A percentile compares a stretch with the other conserved stretches of the same genome.
Conservation (phyloP, 2,797 vertebrate species). For the Lepilemur septentrionalis region DNA sequence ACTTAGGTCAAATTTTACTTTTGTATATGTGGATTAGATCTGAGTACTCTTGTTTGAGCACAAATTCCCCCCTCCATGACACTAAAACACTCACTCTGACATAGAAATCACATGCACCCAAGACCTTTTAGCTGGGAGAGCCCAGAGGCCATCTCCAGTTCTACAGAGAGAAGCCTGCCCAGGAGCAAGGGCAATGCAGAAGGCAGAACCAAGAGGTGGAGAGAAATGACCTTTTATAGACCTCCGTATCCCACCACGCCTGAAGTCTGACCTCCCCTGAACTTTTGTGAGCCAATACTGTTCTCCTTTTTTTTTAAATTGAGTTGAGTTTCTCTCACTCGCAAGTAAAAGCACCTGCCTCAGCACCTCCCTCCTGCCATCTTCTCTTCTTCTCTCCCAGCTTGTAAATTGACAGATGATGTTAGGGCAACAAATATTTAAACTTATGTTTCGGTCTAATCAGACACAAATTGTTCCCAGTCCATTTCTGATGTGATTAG, state of each 20-base stretch:
- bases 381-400: background rate
- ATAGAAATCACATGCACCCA: background rate
- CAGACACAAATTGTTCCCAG: background rate
- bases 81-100: background rate
- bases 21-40: background rate
- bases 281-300: background rate
- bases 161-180: background rate
- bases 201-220: background rate
- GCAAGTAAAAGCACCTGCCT: background rate
- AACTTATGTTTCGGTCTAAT: background rate
- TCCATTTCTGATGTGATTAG: background rate
- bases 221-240: background rate
- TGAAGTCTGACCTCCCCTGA: background rate
- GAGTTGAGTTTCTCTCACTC: background rate
- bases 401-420: background rate
- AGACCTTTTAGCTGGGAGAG: background rate
- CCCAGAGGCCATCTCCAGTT: background rate
- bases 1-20: background rate
- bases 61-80: background rate
- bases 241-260: background rate
- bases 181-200: background rate
- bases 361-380: background rate
- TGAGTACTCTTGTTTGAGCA: background rate
- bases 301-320: background rate
- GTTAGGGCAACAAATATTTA: background rate